phyloP scores from a whole-genome alignment of 2,113 vertebrate genomes.

The Leiothrix lutea region DNA sequence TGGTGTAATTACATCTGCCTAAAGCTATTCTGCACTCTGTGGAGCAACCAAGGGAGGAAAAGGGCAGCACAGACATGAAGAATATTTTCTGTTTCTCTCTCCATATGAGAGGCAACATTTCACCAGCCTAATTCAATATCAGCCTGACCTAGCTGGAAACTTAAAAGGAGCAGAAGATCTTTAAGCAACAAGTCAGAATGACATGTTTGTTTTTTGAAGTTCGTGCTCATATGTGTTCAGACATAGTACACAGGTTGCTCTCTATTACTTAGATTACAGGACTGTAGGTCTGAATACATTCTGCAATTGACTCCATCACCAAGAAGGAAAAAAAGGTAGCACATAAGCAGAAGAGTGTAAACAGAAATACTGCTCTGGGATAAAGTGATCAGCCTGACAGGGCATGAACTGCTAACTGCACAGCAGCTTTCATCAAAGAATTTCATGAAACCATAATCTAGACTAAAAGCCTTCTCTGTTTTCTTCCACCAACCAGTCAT shows the following conservation, averaged over 20 bases:
- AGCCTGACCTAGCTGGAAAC: not conserved
- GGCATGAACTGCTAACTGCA: not conserved
- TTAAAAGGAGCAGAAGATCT: not conserved
- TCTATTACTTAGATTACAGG: not conserved
- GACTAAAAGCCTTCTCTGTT: not conserved
- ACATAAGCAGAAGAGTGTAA: not conserved
- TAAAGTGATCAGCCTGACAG: not conserved
- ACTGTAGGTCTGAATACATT: not conserved
- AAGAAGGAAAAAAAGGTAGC: not conserved
- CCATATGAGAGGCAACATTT: not conserved
- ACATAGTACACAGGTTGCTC: not conserved
- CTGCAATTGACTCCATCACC: not conserved
- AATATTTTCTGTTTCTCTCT: not conserved
- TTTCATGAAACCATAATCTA: not conserved
- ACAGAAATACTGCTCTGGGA: not conserved
- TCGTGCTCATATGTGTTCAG: not conserved
- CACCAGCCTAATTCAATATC: not conserved
- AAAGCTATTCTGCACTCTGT: not conserved
- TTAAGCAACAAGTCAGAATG: not conserved
- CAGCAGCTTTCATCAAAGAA: not conserved
- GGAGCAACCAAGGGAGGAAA: not conserved
- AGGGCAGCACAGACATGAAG: not conserved
- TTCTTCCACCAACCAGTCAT: not conserved
- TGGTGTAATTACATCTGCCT: not conserved
- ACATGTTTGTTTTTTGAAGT: not conserved